phyloP scores from a whole-genome alignment of 1,140 invertebrate genomes.

The Danaus plexippus region DNA sequence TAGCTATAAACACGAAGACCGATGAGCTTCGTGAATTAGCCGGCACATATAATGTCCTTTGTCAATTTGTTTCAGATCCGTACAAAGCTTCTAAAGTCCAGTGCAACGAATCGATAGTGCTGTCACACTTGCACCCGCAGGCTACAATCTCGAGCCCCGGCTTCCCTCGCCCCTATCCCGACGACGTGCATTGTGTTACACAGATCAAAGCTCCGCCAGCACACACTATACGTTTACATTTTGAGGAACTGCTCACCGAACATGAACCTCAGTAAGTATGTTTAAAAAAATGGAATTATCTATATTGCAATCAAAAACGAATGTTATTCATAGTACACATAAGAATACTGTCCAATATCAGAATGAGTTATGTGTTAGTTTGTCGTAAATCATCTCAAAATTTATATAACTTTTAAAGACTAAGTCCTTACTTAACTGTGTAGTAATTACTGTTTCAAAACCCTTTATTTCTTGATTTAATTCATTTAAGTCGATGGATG shows the following conservation, averaged over 20 bases:
- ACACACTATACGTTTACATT: constrained; percentile 76
- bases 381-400: too few relatives aligned
- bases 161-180: constrained; percentile 80
- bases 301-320: neutral
- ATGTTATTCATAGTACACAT: too few relatives aligned
- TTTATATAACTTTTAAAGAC: too few relatives aligned
- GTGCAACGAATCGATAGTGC: constrained; percentile 76
- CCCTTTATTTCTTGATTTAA: too few relatives aligned
- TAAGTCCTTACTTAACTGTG: too few relatives aligned
- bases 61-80: constrained; percentile 46
- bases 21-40: too few relatives aligned
- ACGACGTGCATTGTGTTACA: constrained; percentile 77
- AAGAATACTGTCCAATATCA: too few relatives aligned
- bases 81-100: constrained; percentile 49
- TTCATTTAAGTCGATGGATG: too few relatives aligned
- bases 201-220: constrained; percentile 74
- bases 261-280: constrained; percentile 78
- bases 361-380: too few relatives aligned
- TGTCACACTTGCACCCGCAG: constrained; percentile 73
- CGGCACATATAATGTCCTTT: neutral
- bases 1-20: too few relatives aligned
- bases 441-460: too few relatives aligned
- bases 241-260: constrained; percentile 80
- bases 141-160: constrained; percentile 76
- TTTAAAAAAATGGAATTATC: neutral